Base-by-base conservation (phyloP, 2,888 invertebrate genomes). In the Agriopis marginaria region DNA sequence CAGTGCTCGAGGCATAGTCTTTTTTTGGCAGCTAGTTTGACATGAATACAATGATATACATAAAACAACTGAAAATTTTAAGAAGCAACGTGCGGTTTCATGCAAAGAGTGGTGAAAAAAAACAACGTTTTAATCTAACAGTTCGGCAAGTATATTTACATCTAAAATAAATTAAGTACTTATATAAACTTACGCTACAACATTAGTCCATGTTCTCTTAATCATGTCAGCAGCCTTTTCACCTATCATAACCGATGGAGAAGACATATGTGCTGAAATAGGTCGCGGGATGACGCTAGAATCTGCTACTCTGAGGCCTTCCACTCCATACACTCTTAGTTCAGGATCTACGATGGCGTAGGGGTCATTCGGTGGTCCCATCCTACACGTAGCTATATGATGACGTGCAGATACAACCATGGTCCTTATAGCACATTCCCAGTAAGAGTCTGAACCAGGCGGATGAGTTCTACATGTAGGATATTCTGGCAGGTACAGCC, bases 221-320 rank as follows among this genome's bases (percentile, higher is more conserved):
- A 97, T 95, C 85, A 97, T 89, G 84, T 97, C 96, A 0, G 96
- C 95, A 5, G 95, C 96, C 79, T 96, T 97, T 86, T 97, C 97
- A 5, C 96, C 97, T 53, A 97, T 96, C 96, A 97, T 96, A 50
- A 96, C 94, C 0, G 96, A 94, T 0, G 96, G 95, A 0, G 96
- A 96, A 82, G 95, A 95, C 1, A 96, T 95, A 78, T 97, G 96
- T 0, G 96, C 96, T 11, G 95, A 93, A 4, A 96, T 92, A 11
- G 96, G 94, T 11, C 94, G 87, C 0, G 97, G 97, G 74, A 96
- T 96, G 60, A 97, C 88, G 79, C 97, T 96, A n/a, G 96, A 94
- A 84, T 97, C 97, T 0, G 95, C 96, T 0, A 97, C 96, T 59
- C 97, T 92, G 9, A 97, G 85, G 0, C 94, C 94, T 11, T 94